Evolutionary conservation across 2,888 invertebrate genomes (phyloP).

Genomic region (Pecten maximus): DNA sequence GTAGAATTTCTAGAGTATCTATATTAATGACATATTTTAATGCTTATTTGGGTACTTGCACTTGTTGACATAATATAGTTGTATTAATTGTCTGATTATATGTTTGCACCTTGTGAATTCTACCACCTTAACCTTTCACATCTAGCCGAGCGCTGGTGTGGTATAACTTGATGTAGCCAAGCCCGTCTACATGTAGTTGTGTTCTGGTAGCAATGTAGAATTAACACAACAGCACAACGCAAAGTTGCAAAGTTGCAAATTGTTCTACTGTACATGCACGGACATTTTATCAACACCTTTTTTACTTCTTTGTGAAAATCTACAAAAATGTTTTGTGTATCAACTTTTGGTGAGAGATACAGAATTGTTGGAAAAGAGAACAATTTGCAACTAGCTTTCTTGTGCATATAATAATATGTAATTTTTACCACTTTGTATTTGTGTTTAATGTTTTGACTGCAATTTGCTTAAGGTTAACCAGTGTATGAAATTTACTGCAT

Average conservation of each 20-base stretch:
- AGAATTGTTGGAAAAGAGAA: background rate
- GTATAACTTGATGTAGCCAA: background rate
- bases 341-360: background rate
- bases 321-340: background rate
- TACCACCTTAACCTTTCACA: background rate
- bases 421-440: background rate
- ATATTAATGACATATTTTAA: too few relatives aligned
- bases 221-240: background rate
- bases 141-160: background rate
- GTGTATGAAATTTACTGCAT: background rate
- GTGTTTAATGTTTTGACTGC: conserved; percentile 1
- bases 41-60: background rate
- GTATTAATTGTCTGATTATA: background rate
- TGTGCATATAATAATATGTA: background rate
- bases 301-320: too few relatives aligned
- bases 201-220: background rate
- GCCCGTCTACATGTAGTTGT: background rate
- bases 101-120: background rate
- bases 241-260: background rate
- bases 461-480: background rate
- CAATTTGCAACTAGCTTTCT: background rate
- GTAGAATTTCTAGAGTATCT: too few relatives aligned
- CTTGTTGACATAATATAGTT: background rate
- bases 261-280: background rate
- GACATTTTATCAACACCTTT: too few relatives aligned